Evolutionary conservation across 2,888 invertebrate genomes (phyloP), one percentile per base, ranked within the genome.

Genomic region (Ochlodes sylvanus): DNA sequence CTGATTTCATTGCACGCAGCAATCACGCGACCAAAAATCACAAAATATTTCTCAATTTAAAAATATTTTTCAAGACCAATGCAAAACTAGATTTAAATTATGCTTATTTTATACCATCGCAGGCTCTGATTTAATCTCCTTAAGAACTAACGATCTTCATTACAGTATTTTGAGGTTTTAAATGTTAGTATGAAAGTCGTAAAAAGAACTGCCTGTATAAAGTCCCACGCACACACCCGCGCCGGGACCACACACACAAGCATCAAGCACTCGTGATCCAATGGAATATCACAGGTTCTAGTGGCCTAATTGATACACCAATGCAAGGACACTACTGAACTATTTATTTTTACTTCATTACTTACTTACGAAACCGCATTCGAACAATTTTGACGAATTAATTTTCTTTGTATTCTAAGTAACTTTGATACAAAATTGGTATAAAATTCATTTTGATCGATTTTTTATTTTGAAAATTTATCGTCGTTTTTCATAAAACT

Each of bases 241-340:
- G 74, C 69, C 63, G 72, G 75, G 73, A n/a, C 71, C 67, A 85
- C 86, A 85, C 79, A 85, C 69, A 82, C 90, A 86, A 84, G 82
- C 88, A 87, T 76, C 87, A 83, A 83, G 78, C 90, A 89, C 86
- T 81, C 88, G 85, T 81, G 85, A 87, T 72, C 80, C 84, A 81
- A 84, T 82, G 84, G 85, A 84, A 90, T 92, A 92, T 92, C 92
- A 92, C 92, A 93, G 92, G 90, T 86, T 84, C 90, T 89, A 90
- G 83, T 90, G 84, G 88, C 84, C 88, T 90, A 89, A 84, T 85
- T 87, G 89, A 89, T 89, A 86, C 82, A 84, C 75, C 76, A 78
- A 78, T 60, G 65, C 63, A 41, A 69, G 71, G 67, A 73, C 68
- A 63, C 68, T 68, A 68, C 67, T 50, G 54, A 62, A 68, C 61